Evolutionary conservation across 2,888 invertebrate species (phyloP), one percentile per base, ranked within the genome.

Genomic region (Drosophila fungiperda): DNA sequence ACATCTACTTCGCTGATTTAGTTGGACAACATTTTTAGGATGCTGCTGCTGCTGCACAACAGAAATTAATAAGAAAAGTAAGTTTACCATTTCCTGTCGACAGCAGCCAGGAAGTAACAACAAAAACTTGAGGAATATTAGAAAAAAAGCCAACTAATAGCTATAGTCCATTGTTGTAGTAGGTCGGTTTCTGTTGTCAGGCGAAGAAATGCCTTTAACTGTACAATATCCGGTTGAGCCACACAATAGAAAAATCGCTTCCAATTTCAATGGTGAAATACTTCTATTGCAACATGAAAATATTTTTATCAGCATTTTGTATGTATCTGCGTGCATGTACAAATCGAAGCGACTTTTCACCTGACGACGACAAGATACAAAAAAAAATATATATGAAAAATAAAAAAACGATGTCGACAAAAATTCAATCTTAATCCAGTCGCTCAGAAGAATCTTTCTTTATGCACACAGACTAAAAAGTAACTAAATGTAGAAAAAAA

Each of bases 351-450:
- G 73, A 74, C 78, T 83, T 75, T 70, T 78, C 80, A 83, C 83
- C 83, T 83, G 89, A 73, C 76, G 55, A 76, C 59, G 78, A 71
- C 67, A 55, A 86, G 76, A 85, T 78, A 87, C 68, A 68, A 70
- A 5, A 38, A 38, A 42, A 59, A 63, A 23, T 63, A 48, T 50
- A 53, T 29, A 60, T 23, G 23, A 23, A 23, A 67, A 38, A 36
- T 29, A 29, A 48, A 40, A 40, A 45, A 53, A 42, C 38, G 52
- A 60, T 48, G 42, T 38, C 59, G 61, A 65, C 55, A 65, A 82
- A 82, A 85, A 85, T 87, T 72, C 88, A 85, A 85, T 85, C 84
- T 85, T 89, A 87, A 85, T 89, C 83, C 86, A 87, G 67, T 80
- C 50, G 84, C 72, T 70, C 69, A 68, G 68, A 60, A 80, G 63